These are phyloP conservation scores for Falco rusticolus DNA, from an alignment of 2,797 vertebrate species.

Conservation along the genomic window DNA sequence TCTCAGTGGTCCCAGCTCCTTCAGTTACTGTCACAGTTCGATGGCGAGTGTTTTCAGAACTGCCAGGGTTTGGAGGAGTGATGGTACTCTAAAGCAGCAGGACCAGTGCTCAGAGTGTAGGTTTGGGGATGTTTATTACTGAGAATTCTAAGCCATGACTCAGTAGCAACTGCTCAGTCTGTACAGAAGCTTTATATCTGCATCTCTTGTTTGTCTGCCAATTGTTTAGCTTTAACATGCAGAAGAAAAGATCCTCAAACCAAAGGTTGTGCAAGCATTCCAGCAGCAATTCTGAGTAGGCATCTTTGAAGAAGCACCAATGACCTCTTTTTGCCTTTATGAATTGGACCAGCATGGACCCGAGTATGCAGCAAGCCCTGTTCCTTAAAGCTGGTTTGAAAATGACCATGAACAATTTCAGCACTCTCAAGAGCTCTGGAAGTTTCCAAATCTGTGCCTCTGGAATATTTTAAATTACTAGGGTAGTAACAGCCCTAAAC, in stretches of 20 bases:
- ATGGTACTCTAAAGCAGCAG: neutral
- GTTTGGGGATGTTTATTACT: neutral
- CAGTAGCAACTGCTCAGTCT: neutral
- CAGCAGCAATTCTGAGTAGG: neutral
- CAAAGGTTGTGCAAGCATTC: neutral
- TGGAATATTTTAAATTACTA: neutral
- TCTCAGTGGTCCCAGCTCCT: neutral
- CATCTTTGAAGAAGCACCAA: neutral
- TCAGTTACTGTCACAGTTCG: neutral
- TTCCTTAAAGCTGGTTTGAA: neutral
- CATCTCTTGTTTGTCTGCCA: neutral
- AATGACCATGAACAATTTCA: neutral
- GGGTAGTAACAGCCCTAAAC: neutral
- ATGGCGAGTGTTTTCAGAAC: neutral
- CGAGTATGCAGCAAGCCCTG: neutral
- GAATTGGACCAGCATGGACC: neutral
- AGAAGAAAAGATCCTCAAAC: neutral
- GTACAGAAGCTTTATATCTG: neutral
- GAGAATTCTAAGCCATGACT: neutral
- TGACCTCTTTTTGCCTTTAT: neutral
- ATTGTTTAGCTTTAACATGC: neutral
- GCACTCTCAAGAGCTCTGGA: neutral
- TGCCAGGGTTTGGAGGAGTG: neutral
- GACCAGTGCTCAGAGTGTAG: neutral
- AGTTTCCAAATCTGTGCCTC: neutral